Evolutionary conservation across 2,113 vertebrate species (phyloP).

Genomic region (Petroica traversi): DNA sequence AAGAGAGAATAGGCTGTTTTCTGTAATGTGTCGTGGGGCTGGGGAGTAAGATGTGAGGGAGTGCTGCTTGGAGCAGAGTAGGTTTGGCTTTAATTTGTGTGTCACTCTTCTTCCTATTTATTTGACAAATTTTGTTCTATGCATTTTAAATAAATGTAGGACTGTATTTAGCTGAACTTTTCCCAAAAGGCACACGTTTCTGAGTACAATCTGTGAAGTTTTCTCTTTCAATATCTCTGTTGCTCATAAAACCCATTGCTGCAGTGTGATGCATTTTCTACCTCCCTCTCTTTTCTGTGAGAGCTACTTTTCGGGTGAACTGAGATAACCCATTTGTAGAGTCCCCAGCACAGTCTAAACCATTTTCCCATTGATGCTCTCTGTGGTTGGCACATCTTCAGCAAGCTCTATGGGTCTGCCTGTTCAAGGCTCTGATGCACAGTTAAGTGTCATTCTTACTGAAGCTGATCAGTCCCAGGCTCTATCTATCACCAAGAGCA

Average conservation of each 20-base stretch:
- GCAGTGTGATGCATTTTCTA: background rate
- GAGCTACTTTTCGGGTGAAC: background rate
- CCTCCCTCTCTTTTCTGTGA: background rate
- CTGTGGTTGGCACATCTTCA: background rate
- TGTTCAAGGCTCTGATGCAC: background rate
- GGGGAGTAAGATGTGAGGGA: background rate
- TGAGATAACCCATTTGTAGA: background rate
- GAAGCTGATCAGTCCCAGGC: constrained; percentile 16
- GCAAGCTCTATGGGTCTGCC: background rate
- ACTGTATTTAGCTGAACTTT: background rate
- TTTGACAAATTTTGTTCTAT: background rate
- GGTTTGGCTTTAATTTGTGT: background rate
- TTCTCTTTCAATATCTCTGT: background rate
- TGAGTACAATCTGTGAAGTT: background rate
- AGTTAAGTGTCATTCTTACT: background rate
- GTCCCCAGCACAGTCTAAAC: background rate
- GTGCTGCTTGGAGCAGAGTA: background rate
- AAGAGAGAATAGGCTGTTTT: background rate
- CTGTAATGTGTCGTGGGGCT: background rate
- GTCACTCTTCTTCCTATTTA: background rate
- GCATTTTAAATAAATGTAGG: background rate
- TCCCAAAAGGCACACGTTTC: background rate
- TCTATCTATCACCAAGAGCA: constrained; percentile 26
- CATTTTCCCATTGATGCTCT: background rate
- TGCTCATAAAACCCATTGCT: background rate